Base-by-base conservation (phyloP, 1,140 invertebrate species). In the Zophobas atratus region DNA sequence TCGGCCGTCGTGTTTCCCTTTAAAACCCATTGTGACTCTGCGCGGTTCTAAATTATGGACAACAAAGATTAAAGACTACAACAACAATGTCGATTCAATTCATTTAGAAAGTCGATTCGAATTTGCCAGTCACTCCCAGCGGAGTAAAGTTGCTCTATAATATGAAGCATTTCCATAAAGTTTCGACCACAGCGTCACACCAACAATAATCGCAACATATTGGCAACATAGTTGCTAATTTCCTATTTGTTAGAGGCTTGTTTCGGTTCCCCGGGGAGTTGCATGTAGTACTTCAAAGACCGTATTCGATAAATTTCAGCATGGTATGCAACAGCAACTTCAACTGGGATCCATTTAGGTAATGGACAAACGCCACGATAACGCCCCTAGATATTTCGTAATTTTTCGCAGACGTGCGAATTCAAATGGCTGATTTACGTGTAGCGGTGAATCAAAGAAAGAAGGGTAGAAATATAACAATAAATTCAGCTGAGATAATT, bases 401-500 rank as follows among this genome's bases (percentile, higher is more conserved):
- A 20, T 20, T 20, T 20, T 20, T 20, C 20, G 20, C 20, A 20
- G 20, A 20, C 20, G 20, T 46, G 8, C 43, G 43, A 46, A 46
- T 60, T 34, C 56, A 60, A 6, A 38, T 60, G 5, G n/a, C 3
- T 20, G 60, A 67, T 43, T 67, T 43, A 67, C 32, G 39, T 67
- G n/a, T 43, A 39, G 60, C 43, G 4, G 41, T 8, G 39, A 67
- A 67, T 41, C 6, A 38, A 8, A 67, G 33, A 6, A 71, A 39
- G 70, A 48, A 51, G 39, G 67, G 32, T 6, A 77, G 38, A 55
- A 73, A 60, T 48, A 73, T 6, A 73, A 73, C 70, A 57, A 56
- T 77, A 77, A 72, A 77, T 77, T 77, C 38, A 60, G 46, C 70
- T 34, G 43, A 51, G 76, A 77, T 77, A 77, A 77, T 77, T 73